A percentile compares a stretch with the other conserved stretches of the same genome.
Evolutionary conservation across 2,888 invertebrate genomes (phyloP).

Genomic region (Tuberolachnus salignus): DNA sequence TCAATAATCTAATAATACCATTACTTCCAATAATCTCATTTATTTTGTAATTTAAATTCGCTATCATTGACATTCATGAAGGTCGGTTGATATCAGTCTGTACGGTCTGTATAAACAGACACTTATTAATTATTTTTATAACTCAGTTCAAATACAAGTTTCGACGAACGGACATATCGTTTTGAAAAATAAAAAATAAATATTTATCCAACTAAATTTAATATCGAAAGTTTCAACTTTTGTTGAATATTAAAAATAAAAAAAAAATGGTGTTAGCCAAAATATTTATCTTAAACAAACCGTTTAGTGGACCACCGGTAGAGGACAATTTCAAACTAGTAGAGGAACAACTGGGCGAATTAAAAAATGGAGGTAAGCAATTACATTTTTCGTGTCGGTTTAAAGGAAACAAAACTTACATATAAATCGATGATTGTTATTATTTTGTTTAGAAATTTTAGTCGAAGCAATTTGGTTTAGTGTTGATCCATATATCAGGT

Average conservation of each 20-base stretch:
- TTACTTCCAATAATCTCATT: neutral
- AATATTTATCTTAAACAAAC: constrained; percentile 71
- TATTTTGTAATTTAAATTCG: neutral
- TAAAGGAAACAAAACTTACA: neutral
- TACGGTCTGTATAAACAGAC: neutral
- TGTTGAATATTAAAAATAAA: neutral
- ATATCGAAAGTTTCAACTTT: neutral
- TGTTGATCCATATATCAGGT: constrained; percentile 77
- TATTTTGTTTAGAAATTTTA: constrained; percentile 68
- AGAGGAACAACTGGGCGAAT: constrained; percentile 71
- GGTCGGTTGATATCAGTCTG: constrained; percentile 2
- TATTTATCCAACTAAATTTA: neutral
- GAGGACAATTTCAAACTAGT: constrained; percentile 70
- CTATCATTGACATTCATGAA: constrained; percentile 52
- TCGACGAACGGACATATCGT: neutral
- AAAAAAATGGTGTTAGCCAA: constrained; percentile 66
- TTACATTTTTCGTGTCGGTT: neutral
- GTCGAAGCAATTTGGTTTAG: constrained; percentile 73
- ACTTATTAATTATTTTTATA: too few relatives aligned
- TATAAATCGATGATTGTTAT: neutral
- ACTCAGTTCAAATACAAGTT: constrained; percentile 25
- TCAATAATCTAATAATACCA: neutral
- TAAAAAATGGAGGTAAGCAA: constrained; percentile 72
- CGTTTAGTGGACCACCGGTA: constrained; percentile 73
- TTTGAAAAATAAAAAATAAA: too few relatives aligned